phyloP scores from a whole-genome alignment of 2,888 invertebrate species.

The Zaprionus obscuricornis region DNA sequence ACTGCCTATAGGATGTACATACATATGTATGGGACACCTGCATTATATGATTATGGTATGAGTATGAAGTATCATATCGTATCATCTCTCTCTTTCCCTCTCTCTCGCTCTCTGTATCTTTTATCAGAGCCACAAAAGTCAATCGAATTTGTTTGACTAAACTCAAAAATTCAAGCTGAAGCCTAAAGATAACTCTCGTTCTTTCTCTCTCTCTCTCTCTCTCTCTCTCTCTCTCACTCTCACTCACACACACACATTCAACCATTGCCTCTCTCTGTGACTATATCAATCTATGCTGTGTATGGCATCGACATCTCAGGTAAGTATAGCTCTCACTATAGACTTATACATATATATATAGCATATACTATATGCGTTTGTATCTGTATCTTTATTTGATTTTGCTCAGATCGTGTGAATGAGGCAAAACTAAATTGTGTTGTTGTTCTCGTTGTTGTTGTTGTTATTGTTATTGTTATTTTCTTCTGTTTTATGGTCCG shows the following conservation, averaged over 20 bases:
- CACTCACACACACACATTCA: too few relatives aligned
- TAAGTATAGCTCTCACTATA: conserved; percentile 12
- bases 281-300: conserved; percentile 21
- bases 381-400: conserved; percentile 52
- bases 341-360: conserved; percentile 5
- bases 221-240: too few relatives aligned
- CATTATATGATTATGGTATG: too few relatives aligned
- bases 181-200: conserved; percentile 3
- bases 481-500: conserved; percentile 44
- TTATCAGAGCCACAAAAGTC: conserved; percentile 40
- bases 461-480: too few relatives aligned
- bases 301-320: conserved; percentile 51
- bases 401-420: conserved; percentile 69
- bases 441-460: conserved; percentile 8
- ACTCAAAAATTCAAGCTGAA: conserved; percentile 23
- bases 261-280: too few relatives aligned
- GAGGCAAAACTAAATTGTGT: conserved; percentile 42
- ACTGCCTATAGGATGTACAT: background rate
- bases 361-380: too few relatives aligned
- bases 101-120: too few relatives aligned
- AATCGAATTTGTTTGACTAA: conserved; percentile 57
- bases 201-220: background rate
- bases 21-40: conserved; percentile 43
- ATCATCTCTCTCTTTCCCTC: too few relatives aligned
- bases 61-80: too few relatives aligned